Evolutionary conservation across 2,888 invertebrate genomes (phyloP), one percentile per base, ranked within the genome.

Genomic region (Cephus rjabovi): DNA sequence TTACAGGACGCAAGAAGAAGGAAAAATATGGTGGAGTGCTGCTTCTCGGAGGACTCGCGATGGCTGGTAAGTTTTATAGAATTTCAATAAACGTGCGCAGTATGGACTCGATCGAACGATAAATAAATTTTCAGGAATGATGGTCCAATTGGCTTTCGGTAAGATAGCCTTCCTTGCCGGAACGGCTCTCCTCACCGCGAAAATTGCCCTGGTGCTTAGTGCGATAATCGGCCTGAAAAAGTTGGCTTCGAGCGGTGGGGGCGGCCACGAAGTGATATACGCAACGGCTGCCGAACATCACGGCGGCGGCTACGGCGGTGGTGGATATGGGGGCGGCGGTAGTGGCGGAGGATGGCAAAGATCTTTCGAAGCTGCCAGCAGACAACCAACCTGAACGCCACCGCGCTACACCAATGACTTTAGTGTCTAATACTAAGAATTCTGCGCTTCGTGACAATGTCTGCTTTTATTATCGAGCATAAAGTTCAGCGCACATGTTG

Each of bases 151-250:
- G 91, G 94, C 95, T 80, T 93, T 95, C 88, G 94, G 95, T 35
- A 95, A 95, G 91, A 93, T 95, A 79, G 94, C 95, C 11, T 92
- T 95, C 80, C 92, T 95, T 83, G 95, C 95, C 1, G 95, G 95
- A 73, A 94, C 95, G 12, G 95, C 95, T 4, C 91, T 95, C 79
- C 91, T 95, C 77, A 93, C 95, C 80, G 94, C 95, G 11, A 95
- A 95, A 89, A 93, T 95, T 75, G 95, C 95, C 0, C 88, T 95
- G 34, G 90, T 95, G 76, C 87, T 95, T 40, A 94, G 95, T 9
- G 91, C 94, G 70, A 92, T 95, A 84, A 93, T 94, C 85, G 94
- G 95, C 78, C 89, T 95, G 87, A 95, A 95, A 92, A 95, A 95
- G 83, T 90, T 94, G 81, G 92, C 93, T 70, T 92, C 93, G 12